These are phyloP conservation scores for Peromyscus eremicus DNA, from an alignment of 2,797 vertebrate genomes.

Conservation along the genomic window DNA sequence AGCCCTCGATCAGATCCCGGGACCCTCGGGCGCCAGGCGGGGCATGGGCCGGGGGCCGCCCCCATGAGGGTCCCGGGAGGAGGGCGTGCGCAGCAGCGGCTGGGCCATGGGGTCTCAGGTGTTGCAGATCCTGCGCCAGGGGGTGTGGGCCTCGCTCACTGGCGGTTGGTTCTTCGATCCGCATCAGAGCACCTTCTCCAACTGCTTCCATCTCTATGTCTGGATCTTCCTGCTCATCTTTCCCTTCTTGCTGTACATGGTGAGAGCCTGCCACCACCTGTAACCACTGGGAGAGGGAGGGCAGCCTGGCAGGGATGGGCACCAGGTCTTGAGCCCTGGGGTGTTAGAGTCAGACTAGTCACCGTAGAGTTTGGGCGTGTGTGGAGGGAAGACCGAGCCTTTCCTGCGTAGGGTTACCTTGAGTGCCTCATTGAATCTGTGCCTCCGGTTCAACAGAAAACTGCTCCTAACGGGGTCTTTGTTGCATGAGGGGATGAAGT, in stretches of 20 bases:
- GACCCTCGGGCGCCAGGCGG: conserved; percentile 81
- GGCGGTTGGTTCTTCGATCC: conserved; percentile 97
- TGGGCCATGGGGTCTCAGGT: conserved; percentile 94
- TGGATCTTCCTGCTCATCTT: conserved; percentile 96
- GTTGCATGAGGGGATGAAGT: not conserved
- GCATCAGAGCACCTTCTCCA: conserved; percentile 96
- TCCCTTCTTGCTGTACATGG: conserved; percentile 95
- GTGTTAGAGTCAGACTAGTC: not conserved
- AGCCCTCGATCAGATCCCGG: conserved; percentile 74
- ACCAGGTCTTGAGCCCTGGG: not conserved
- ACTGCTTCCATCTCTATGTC: conserved; percentile 96
- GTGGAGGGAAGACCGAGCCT: not conserved
- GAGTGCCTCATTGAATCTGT: not conserved
- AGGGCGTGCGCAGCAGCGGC: conserved; percentile 79
- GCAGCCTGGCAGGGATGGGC: not conserved
- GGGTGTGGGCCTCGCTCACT: conserved; percentile 95
- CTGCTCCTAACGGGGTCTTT: accelerated
- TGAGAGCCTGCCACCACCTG: conserved; percentile 85
- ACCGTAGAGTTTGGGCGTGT: not conserved
- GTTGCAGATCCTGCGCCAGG: conserved; percentile 95
- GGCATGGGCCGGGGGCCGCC: conserved; percentile 84
- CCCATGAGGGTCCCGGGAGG: conserved; percentile 84
- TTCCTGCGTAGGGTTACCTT: conserved; percentile 50
- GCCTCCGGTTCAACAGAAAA: not conserved
- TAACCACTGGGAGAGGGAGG: not conserved